A percentile compares a stretch with the other conserved stretches of the same genome.
These are phyloP conservation scores for Pterobdella sp. DNA, from an alignment of 2,888 invertebrate genomes.

Conservation along the genomic window DNA sequence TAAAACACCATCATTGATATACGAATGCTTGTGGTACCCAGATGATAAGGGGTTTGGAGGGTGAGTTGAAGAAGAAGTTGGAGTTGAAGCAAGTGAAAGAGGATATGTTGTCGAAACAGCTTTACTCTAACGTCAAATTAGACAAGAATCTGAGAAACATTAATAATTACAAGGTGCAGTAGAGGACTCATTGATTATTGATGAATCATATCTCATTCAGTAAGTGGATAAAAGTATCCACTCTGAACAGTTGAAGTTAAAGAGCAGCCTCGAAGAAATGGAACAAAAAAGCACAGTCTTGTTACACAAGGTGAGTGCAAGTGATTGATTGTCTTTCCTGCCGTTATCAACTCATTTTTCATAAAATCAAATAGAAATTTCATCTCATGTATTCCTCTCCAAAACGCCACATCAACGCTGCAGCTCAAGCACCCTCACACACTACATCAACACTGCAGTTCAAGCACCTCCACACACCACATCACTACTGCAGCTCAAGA, in stretches of 20 bases:
- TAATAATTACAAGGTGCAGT: background rate
- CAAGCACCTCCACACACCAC: too few species aligned
- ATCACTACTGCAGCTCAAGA: too few species aligned
- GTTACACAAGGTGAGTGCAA: background rate
- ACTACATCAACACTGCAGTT: too few species aligned
- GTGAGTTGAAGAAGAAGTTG: background rate
- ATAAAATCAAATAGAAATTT: background rate
- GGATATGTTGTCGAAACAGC: constrained; percentile 4
- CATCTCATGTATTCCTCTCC: background rate
- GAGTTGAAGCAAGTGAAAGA: constrained; percentile 5
- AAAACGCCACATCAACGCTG: background rate
- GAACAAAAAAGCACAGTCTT: background rate
- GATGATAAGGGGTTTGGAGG: constrained; percentile 9
- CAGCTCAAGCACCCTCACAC: too few species aligned
- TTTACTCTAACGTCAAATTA: background rate
- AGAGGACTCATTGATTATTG: too few species aligned
- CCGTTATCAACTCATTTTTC: background rate
- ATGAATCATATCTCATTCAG: too few species aligned
- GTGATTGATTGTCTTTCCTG: background rate
- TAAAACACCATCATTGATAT: background rate
- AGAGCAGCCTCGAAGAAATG: background rate
- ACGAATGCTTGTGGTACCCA: background rate
- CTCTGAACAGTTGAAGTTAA: background rate
- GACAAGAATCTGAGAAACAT: background rate
- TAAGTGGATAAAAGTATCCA: too few species aligned